Evolutionary conservation across 92 coral and sea anemone genomes (phyloP).

Genomic region (Zoanthus gigantus): DNA sequence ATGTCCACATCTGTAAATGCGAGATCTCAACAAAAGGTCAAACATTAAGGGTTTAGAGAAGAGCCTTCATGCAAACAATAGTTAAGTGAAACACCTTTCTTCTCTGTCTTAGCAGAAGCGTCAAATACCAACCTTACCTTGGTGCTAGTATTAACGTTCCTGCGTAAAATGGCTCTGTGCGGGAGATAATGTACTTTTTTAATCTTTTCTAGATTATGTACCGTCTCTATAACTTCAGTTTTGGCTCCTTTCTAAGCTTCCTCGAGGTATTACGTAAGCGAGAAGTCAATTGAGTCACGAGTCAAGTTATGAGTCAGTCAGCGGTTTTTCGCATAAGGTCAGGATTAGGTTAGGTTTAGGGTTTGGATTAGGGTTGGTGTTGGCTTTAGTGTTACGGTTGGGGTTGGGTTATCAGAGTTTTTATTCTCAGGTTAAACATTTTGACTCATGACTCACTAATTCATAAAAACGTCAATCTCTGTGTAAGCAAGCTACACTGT

Average conservation of each 20-base stretch:
- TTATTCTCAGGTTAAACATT: no score
- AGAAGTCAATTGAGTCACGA: no score
- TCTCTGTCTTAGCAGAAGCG: background rate
- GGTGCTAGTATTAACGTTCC: slow-evolving; percentile 10
- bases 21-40: slow-evolving; percentile 49
- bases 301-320: no score
- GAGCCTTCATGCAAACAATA: slow-evolving; percentile 44
- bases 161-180: slow-evolving; percentile 41
- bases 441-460: no score
- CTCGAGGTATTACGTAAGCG: no score
- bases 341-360: no score
- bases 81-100: slow-evolving; percentile 27
- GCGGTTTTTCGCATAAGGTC: no score
- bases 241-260: background rate
- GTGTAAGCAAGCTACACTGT: no score
- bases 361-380: no score
- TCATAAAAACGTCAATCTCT: no score
- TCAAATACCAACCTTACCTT: slow-evolving; percentile 13
- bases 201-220: background rate
- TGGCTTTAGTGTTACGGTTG: no score
- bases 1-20: slow-evolving; percentile 54
- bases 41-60: slow-evolving; percentile 33
- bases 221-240: slow-evolving; percentile 30
- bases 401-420: no score
- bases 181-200: slow-evolving; percentile 30